phyloP scores from a whole-genome alignment of 2,797 vertebrate species.

The Pipistrellus pygmaeus region DNA sequence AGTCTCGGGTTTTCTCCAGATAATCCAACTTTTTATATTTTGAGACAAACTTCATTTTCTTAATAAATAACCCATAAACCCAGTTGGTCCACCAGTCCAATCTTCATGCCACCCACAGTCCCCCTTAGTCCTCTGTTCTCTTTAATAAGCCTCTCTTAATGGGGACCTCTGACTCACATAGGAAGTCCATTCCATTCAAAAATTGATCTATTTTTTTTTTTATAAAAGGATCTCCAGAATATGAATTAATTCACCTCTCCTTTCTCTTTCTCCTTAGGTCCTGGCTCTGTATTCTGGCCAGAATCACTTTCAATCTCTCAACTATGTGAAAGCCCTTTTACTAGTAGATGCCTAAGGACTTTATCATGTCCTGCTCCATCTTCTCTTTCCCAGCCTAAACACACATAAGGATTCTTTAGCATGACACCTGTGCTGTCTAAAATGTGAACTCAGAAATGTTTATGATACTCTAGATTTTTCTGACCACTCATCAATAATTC shows the following conservation, averaged over 20 bases:
- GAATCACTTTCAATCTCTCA: background rate
- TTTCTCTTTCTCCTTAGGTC: background rate
- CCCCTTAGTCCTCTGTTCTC: background rate
- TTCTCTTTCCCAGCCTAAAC: background rate
- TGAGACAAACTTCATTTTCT: conserved; percentile 24
- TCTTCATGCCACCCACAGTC: background rate
- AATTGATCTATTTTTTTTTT: background rate
- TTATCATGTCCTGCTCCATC: background rate
- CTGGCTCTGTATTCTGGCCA: background rate
- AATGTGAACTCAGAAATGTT: background rate
- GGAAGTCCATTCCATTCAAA: background rate
- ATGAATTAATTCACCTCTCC: background rate
- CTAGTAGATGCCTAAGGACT: background rate
- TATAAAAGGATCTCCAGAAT: background rate
- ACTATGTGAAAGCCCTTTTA: background rate
- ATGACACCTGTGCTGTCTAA: background rate
- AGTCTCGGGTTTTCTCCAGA: conserved; percentile 16
- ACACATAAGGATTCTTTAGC: background rate
- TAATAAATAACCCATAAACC: background rate
- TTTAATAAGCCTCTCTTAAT: background rate
- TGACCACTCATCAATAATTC: background rate
- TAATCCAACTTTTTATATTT: background rate
- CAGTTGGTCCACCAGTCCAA: background rate
- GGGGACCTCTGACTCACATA: background rate
- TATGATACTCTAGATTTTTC: background rate